Conservation (phyloP, 2,888 invertebrate species). For the Melinaea menophilus region DNA sequence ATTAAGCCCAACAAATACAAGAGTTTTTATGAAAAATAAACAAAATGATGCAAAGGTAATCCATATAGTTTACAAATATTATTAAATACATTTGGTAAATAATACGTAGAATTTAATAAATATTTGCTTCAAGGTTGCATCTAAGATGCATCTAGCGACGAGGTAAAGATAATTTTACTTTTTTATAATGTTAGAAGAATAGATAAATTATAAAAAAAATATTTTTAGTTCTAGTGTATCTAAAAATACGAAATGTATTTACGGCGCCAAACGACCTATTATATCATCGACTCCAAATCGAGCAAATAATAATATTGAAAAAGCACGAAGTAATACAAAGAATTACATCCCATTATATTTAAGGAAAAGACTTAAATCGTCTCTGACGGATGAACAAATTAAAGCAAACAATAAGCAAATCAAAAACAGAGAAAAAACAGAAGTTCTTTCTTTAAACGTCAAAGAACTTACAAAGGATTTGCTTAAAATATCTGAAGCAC, state of each 20-base stretch:
- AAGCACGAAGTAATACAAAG: constrained; percentile 28
- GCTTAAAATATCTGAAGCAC: constrained; percentile 41
- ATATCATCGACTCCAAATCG: constrained; percentile 5
- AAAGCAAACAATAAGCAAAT: constrained; percentile 1
- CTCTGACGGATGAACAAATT: constrained; percentile 10
- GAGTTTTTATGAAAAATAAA: constrained; percentile 12
- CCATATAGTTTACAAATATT: constrained; percentile 8
- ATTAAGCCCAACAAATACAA: background rate
- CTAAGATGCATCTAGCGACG: constrained; percentile 38
- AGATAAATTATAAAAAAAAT: background rate
- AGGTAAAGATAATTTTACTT: constrained; percentile 40
- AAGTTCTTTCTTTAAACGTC: constrained; percentile 15
- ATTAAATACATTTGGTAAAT: background rate
- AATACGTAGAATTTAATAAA: background rate
- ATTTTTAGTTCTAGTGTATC: constrained; percentile 42
- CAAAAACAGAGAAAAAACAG: constrained; percentile 13
- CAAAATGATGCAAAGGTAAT: constrained; percentile 41
- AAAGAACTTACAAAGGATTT: constrained; percentile 46
- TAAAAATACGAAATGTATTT: constrained; percentile 42
- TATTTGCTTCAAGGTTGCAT: constrained; percentile 46
- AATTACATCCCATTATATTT: constrained; percentile 48
- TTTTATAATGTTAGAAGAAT: constrained; percentile 6
- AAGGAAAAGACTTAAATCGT: constrained; percentile 18
- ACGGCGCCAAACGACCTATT: constrained; percentile 22
- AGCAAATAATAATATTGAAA: constrained; percentile 29